Base-by-base conservation (phyloP, 1,140 invertebrate species). In the Eufriesea mexicana region DNA sequence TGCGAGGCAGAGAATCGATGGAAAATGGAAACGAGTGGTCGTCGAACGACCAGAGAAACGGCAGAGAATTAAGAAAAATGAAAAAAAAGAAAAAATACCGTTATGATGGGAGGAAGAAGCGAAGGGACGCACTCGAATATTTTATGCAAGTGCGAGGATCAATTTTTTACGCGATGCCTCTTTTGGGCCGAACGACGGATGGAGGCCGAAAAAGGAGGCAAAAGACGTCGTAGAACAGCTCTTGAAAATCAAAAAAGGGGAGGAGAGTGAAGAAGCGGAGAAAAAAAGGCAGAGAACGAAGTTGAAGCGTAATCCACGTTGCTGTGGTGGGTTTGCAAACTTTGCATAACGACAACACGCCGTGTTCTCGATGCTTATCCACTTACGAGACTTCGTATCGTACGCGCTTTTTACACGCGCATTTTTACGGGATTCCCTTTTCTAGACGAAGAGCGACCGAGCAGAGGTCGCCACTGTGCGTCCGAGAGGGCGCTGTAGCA, bases 291-390 rank as follows among this genome's bases (percentile, higher is more conserved):
- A 35, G 68, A 25, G 5, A 25, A 61, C 25, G 79, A 45, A 66
- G 12, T 57, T 67, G 14, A 75, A 75, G 71, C 35, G 62, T 75
- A 81, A 75, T 81, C 71, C 79, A 47, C 61, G 79, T 75, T 57
- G 35, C 16, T n/a, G 23, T 51, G 61, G 51, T 57, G 35, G 51
- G 25, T 20, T 25, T n/a, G 45, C 25, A 59, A 62, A 76, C 61
- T 81, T 81, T 81, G 79, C 79, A 76, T 81, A 81, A 81, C 72
- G 79, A 67, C 61, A 49, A 66, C 47, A 73, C n/a, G 6, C 62
- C 45, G 23, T 47, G 51, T 66, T 62, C 51, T 35, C 18, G 25
- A 61, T 82, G 79, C 62, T 82, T 82, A 82, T 82, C 79, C 79
- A 76, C 79, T 82, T 82, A 76, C 42, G 45, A 68, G 51, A 12